These are phyloP conservation scores for Drosophila suboccidentalis DNA, from an alignment of 2,888 invertebrate genomes.

Conservation along the genomic window DNA sequence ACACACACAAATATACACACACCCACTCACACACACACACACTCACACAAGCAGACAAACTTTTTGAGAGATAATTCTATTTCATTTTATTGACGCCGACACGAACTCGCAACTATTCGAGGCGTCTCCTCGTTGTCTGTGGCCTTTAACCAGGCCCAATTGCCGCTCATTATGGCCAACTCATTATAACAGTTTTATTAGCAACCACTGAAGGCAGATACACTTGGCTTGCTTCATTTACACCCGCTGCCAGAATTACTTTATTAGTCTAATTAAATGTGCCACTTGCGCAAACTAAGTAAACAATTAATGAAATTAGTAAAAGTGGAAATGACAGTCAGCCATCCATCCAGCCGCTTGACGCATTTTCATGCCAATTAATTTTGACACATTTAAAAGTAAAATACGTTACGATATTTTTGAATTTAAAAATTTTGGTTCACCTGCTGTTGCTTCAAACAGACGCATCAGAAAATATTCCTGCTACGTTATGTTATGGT, in stretches of 20 bases:
- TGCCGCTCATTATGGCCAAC: slow-evolving; percentile 54
- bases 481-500: background rate
- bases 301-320: slow-evolving; percentile 78
- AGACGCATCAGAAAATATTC: slow-evolving; percentile 14
- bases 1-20: background rate
- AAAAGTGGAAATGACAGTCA: slow-evolving; percentile 47
- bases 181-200: slow-evolving; percentile 80
- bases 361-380: background rate
- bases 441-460: slow-evolving; percentile 25
- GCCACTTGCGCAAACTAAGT: slow-evolving; percentile 68
- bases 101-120: slow-evolving; percentile 33
- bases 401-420: background rate
- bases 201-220: slow-evolving; percentile 44
- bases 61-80: slow-evolving; percentile 55
- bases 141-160: slow-evolving; percentile 36
- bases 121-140: slow-evolving; percentile 1
- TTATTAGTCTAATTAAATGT: slow-evolving; percentile 80
- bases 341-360: background rate
- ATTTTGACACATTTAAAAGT: background rate
- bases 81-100: slow-evolving; percentile 60
- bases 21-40: background rate
- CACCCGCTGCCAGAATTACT: slow-evolving; percentile 70
- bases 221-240: slow-evolving; percentile 51
- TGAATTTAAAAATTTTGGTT: slow-evolving; percentile 14
- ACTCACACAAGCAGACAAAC: slow-evolving; percentile 6